These are phyloP conservation scores for Lochmaea capreae DNA, from an alignment of 2,888 invertebrate genomes.

Conservation along the genomic window DNA sequence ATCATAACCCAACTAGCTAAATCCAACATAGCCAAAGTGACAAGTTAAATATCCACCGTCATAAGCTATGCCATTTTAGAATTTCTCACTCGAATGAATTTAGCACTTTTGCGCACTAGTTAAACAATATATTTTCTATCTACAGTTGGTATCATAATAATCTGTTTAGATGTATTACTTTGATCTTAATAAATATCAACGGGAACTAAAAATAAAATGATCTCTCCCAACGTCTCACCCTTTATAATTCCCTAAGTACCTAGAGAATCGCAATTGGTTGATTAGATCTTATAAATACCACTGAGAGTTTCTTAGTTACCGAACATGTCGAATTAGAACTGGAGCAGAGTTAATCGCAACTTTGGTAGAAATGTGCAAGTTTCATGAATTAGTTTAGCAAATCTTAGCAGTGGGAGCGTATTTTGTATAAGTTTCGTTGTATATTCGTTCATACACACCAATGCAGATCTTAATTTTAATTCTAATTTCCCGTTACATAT, in stretches of 20 bases:
- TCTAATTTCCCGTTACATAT: background rate
- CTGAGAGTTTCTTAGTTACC: background rate
- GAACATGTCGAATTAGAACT: slow-evolving; percentile 10
- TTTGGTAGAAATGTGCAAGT: slow-evolving; percentile 7
- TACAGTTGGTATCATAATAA: too few species aligned
- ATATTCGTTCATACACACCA: slow-evolving; percentile 4
- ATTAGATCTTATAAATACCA: background rate
- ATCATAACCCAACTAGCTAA: too few species aligned
- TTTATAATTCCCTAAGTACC: background rate
- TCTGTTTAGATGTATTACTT: too few species aligned
- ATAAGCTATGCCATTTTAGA: too few species aligned
- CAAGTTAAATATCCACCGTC: too few species aligned
- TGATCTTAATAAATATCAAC: too few species aligned
- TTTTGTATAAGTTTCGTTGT: slow-evolving; percentile 6
- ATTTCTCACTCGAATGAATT: too few species aligned
- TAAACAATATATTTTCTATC: too few species aligned
- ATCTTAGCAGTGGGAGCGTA: slow-evolving; percentile 12
- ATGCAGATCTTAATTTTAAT: background rate
- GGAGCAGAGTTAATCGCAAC: slow-evolving; percentile 15
- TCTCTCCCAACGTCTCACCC: background rate
- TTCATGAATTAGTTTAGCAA: slow-evolving; percentile 13
- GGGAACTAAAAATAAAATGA: background rate
- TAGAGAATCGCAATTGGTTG: background rate
- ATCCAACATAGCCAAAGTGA: too few species aligned
- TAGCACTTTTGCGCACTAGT: too few species aligned